Percentiles rank a stretch among this genome's conserved stretches.
phyloP scores from a whole-genome alignment of 2,888 invertebrate genomes.

The Andrena bucephala region DNA sequence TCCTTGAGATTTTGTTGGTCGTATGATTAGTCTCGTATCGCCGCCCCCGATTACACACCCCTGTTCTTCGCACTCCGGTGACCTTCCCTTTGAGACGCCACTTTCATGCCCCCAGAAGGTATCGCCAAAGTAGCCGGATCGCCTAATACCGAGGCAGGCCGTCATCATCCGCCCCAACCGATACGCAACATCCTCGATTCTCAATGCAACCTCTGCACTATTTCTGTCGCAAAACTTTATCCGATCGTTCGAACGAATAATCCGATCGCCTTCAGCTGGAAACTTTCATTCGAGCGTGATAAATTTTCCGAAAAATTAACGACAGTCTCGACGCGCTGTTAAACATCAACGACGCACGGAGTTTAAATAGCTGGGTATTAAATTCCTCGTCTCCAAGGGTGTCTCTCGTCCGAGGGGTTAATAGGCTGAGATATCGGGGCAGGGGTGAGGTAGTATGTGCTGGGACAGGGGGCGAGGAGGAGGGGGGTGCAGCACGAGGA shows the following conservation, averaged over 20 bases:
- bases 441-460: conserved; percentile 9
- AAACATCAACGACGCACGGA: conserved; percentile 41
- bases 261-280: neutral
- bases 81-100: conserved; percentile 9
- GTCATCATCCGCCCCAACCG: neutral
- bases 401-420: conserved; percentile 41
- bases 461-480: conserved; percentile 10
- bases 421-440: conserved; percentile 49
- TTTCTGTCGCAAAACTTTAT: neutral
- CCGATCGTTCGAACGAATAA: neutral
- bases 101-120: neutral
- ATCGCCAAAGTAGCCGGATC: neutral
- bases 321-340: neutral
- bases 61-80: conserved; percentile 37
- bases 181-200: neutral
- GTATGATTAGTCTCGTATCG: conserved; percentile 75
- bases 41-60: conserved; percentile 78
- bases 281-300: neutral
- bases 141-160: neutral
- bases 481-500: conserved; percentile 33
- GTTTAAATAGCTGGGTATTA: conserved; percentile 78
- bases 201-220: neutral
- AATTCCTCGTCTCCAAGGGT: conserved; percentile 62
- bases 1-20: conserved; percentile 61
- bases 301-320: conserved; percentile 10